Evolutionary conservation across 2,797 vertebrate species (phyloP).

Genomic region (Sebastiscus albofasciatus): DNA sequence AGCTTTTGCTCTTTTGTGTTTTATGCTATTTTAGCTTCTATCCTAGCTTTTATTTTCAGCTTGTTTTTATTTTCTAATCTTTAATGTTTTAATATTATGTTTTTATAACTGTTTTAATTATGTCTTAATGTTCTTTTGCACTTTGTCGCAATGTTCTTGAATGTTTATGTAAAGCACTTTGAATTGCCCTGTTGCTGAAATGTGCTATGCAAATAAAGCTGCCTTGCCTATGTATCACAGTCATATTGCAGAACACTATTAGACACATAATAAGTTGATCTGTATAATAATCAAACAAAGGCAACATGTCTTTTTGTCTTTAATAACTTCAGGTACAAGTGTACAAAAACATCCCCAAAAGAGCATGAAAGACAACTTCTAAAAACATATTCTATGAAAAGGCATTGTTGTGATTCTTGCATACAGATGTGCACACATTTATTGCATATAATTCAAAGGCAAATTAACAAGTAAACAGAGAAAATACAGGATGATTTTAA

Average conservation of each 20-base stretch:
- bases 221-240: not conserved
- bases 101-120: no score
- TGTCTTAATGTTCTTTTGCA: no score
- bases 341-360: conserved; percentile 48
- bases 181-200: no score
- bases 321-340: conserved; percentile 48
- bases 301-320: conserved; percentile 31
- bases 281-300: conserved; percentile 6
- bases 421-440: conserved; percentile 20
- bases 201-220: no score
- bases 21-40: no score
- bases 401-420: conserved; percentile 36
- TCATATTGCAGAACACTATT: not conserved
- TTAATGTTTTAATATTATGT: no score
- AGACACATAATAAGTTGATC: not conserved
- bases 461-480: conserved; percentile 2
- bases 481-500: conserved; percentile 35
- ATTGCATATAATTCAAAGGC: conserved; percentile 30
- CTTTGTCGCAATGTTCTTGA: no score
- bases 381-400: conserved; percentile 41
- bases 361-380: not conserved
- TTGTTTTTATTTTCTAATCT: no score
- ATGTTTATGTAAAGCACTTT: no score
- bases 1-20: no score
- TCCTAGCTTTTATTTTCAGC: no score